A percentile compares a stretch with the other conserved stretches of the same genome.
phyloP scores from a whole-genome alignment of 2,797 vertebrate species.

The Poeciliopsis turneri region DNA sequence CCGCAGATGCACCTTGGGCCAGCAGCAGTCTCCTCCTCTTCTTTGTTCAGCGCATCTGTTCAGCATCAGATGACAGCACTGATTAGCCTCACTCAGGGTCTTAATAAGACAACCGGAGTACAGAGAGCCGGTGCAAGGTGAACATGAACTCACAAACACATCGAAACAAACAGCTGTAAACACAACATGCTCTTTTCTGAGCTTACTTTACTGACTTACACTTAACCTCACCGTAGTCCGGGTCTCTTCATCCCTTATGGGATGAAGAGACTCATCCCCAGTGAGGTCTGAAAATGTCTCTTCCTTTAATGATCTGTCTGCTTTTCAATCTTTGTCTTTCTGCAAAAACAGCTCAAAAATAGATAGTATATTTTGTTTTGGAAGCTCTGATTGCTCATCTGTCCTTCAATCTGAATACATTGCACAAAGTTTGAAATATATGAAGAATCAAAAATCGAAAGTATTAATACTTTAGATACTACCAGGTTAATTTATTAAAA shows the following conservation, averaged over 20 bases:
- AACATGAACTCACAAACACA: conserved; percentile 63
- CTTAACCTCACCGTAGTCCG: conserved; percentile 53
- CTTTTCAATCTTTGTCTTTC: conserved; percentile 27
- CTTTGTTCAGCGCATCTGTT: conserved; percentile 83
- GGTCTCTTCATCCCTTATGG: conserved; percentile 52
- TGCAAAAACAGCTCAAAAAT: not conserved
- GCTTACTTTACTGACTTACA: conserved; percentile 35
- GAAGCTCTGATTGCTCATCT: not conserved
- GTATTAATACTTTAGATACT: not conserved
- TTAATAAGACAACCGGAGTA: conserved; percentile 79
- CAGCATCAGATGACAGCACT: conserved; percentile 80
- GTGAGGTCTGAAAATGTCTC: conserved; percentile 65
- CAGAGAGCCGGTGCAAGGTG: conserved; percentile 58
- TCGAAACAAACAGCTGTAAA: conserved; percentile 55
- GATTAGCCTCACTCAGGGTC: conserved; percentile 82
- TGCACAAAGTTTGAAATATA: conserved; percentile 18
- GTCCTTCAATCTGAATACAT: conserved; percentile 18
- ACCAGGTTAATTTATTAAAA: conserved; percentile 2
- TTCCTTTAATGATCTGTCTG: conserved; percentile 46
- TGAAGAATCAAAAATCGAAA: not conserved
- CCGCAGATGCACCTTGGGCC: conserved; percentile 78
- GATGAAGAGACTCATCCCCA: conserved; percentile 27
- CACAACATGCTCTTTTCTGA: conserved; percentile 50
- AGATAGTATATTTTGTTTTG: not conserved
- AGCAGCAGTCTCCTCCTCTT: conserved; percentile 74